Percentiles rank a stretch among this genome's conserved stretches.
Conservation (phyloP, 2,888 invertebrate genomes). For the Agrotis ipsilon region DNA sequence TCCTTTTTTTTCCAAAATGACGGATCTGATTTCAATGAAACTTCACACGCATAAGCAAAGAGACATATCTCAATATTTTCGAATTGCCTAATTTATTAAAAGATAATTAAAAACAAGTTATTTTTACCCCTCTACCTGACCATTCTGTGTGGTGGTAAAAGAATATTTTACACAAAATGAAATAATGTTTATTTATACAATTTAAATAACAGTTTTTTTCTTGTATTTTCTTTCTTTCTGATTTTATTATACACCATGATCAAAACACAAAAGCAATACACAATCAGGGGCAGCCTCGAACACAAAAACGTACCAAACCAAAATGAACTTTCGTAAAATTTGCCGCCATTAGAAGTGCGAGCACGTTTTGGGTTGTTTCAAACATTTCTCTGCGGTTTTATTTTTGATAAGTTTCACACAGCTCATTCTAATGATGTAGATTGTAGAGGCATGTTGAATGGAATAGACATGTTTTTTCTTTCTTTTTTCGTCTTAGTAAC, state of each 20-base stretch:
- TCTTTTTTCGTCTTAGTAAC: too few relatives aligned
- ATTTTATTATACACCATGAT: background rate
- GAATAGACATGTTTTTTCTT: conserved; percentile 9
- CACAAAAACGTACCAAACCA: conserved; percentile 33
- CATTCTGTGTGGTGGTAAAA: too few relatives aligned
- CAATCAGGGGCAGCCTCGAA: conserved; percentile 11
- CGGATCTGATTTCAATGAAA: too few relatives aligned
- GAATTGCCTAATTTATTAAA: too few relatives aligned
- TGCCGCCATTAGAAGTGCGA: conserved; percentile 54
- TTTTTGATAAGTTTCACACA: conserved; percentile 48
- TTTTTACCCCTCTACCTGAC: too few relatives aligned
- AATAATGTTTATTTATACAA: too few relatives aligned
- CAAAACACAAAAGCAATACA: conserved; percentile 42
- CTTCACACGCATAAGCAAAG: too few relatives aligned
- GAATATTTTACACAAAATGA: too few relatives aligned
- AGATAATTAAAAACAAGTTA: too few relatives aligned
- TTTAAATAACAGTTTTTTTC: background rate
- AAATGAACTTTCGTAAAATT: conserved; percentile 59
- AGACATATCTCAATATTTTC: too few relatives aligned
- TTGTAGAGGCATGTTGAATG: background rate
- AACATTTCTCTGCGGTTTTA: conserved; percentile 61
- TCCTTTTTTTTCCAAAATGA: too few relatives aligned
- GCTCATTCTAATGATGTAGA: conserved; percentile 43
- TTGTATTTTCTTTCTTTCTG: background rate
- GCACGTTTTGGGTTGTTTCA: conserved; percentile 57